Evolutionary conservation across 2,113 vertebrate genomes (phyloP).

Genomic region (Sus scrofa): T2T-Sscrofa CM000829.6:42633501-42634000

Average conservation of each 20-base stretch:
- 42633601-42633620: not conserved
- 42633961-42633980: not conserved
- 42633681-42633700: conserved; percentile 79
- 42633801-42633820: conserved; percentile 52
- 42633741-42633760: conserved; percentile 70
- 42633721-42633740: conserved; percentile 69
- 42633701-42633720: conserved; percentile 67
- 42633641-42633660: conserved; percentile 45
- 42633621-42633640: not conserved
- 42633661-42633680: conserved; percentile 63
- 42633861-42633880: not conserved
- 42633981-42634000: not conserved
- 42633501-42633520: not conserved
- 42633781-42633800: conserved; percentile 53
- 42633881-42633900: not conserved
- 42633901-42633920: not conserved
- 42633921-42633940: not conserved
- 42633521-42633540: not conserved
- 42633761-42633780: conserved; percentile 71
- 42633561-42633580: not conserved
- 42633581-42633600: not conserved
- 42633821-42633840: conserved; percentile 13
- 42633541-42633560: not conserved
- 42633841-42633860: conserved; percentile 42
- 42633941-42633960: not conserved